Base-by-base conservation (phyloP, 2,113 vertebrate genomes). In the Acanthisitta chloris region DNA sequence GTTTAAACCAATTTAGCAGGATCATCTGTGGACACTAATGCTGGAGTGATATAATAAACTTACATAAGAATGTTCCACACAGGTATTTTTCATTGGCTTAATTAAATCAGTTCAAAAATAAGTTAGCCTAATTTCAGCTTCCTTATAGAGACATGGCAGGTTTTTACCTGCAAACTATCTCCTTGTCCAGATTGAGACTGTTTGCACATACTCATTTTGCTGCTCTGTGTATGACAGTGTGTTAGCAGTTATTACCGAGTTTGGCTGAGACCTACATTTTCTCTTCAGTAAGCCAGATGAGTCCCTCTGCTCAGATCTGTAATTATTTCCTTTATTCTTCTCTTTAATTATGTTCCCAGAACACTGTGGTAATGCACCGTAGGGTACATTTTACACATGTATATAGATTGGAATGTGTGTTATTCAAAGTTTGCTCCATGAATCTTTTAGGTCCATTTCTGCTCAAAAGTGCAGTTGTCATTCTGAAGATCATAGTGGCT, bases 241-340 rank as follows among this genome's bases (percentile, higher is more conserved):
- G 77, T 70, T 90, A 86, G 64, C 58, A 90, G 59, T 70, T 81
- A 86, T 43, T 95, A 80, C 67, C 19, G 90, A 93, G 71, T 62
- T 81, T 90, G 89, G 51, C 79, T 74, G 40, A 80, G 74, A 93
- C 85, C 34, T 73, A 28, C 34, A 14, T 94, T 91, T 93, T 88
- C 69, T 93, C 16, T 88, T 93, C 90, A 86, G 55, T 73, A 85
- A 93, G 59, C 71, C 40, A 90, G 76, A 88, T 90, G 72, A 93
- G 81, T 92, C 94, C 54, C 64, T 93, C 71, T 88, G 46, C 67
- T 88, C 45, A 42, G 51, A 93, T 90, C 58, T 86, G 79, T 90
- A 83, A 94, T 95, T 88, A 93, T 91, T 90, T 94, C 77, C 82
- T 90, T 87, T 86, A 46, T 94, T 86, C 40, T 91, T 58, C 54